Percentiles rank a stretch among this genome's conserved stretches.
Conservation (phyloP, 2,113 vertebrate species). For the Mesocricetus auratus region DNA sequence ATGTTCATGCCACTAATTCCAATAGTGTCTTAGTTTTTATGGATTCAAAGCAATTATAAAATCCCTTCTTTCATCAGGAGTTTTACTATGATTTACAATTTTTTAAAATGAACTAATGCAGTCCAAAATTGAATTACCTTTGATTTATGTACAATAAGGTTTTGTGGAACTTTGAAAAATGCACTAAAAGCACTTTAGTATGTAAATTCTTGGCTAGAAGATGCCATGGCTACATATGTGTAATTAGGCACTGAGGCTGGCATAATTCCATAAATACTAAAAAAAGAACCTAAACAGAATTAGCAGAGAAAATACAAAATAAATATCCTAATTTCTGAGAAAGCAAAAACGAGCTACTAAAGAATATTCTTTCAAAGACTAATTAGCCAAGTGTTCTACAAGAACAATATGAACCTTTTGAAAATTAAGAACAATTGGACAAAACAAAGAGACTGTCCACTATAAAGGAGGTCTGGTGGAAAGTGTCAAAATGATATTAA, state of each 20-base stretch:
- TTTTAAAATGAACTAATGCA: conserved; percentile 34
- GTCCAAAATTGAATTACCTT: conserved; percentile 49
- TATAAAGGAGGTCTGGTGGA: conserved; percentile 69
- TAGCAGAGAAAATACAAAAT: conserved; percentile 8
- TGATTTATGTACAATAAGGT: conserved; percentile 58
- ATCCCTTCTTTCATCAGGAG: background rate
- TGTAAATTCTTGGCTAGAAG: conserved; percentile 55
- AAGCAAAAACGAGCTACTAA: background rate
- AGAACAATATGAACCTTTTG: background rate
- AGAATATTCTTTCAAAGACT: background rate
- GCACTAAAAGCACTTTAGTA: conserved; percentile 60
- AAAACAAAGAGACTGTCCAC: conserved; percentile 65
- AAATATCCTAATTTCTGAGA: conserved; percentile 38
- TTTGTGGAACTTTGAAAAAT: conserved; percentile 54
- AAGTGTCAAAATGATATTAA: conserved; percentile 40
- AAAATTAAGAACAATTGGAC: conserved; percentile 41
- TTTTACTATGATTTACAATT: conserved; percentile 47
- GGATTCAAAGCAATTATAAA: conserved; percentile 35
- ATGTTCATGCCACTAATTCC: conserved; percentile 33
- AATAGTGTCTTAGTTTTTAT: conserved; percentile 38
- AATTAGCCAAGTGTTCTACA: background rate
- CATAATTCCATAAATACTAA: conserved; percentile 27
- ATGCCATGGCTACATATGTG: background rate
- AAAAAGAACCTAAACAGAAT: background rate
- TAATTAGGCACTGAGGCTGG: background rate